These are phyloP conservation scores for Spinus pinus DNA, from an alignment of 2,797 vertebrate species.

Conservation along the genomic window DNA sequence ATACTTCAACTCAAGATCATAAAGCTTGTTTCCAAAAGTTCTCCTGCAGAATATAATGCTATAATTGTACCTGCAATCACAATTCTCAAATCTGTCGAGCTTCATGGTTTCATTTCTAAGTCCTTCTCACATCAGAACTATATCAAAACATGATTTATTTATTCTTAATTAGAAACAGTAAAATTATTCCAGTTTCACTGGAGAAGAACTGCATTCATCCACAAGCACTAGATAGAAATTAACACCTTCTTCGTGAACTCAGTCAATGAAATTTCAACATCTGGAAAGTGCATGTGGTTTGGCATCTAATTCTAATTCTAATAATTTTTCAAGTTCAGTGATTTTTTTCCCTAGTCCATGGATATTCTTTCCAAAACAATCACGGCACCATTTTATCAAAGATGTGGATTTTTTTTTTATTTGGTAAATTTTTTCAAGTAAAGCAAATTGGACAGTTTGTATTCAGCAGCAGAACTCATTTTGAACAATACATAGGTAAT, in stretches of 20 bases:
- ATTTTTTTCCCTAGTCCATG: background rate
- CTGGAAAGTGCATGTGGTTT: background rate
- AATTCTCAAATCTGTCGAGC: background rate
- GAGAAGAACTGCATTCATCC: background rate
- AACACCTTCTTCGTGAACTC: background rate
- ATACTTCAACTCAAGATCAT: background rate
- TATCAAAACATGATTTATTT: background rate
- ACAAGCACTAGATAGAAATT: background rate
- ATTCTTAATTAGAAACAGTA: background rate
- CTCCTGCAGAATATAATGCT: background rate
- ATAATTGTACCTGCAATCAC: background rate
- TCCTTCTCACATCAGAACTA: background rate
- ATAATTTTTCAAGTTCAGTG: background rate
- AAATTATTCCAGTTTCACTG: background rate
- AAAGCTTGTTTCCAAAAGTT: background rate
- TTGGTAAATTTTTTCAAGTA: background rate
- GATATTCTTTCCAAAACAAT: background rate
- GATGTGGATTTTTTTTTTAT: background rate
- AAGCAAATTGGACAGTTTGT: background rate
- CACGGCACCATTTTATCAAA: background rate
- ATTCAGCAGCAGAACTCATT: conserved; percentile 15
- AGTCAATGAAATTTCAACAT: background rate
- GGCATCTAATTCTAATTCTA: background rate
- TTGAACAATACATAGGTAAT: conserved; percentile 29
- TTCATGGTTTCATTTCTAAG: background rate